Conservation (phyloP, 2,888 invertebrate genomes). For the Agrilus mali region DNA sequence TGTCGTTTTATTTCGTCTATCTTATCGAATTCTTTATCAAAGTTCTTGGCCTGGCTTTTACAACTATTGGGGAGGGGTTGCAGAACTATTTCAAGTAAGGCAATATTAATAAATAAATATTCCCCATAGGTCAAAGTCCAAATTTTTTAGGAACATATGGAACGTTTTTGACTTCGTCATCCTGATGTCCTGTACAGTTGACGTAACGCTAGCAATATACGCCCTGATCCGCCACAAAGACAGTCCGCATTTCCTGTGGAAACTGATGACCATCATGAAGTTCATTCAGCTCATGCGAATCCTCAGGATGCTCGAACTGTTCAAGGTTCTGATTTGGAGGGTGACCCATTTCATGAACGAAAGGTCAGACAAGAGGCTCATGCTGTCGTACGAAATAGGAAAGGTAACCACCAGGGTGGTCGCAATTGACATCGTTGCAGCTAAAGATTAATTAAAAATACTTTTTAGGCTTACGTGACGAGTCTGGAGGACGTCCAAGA, state of each 20-base stretch:
- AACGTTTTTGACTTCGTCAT: slow-evolving; percentile 45
- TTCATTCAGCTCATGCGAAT: slow-evolving; percentile 21
- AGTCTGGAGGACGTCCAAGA: slow-evolving; percentile 47
- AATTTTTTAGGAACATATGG: slow-evolving; percentile 33
- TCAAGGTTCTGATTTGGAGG: slow-evolving; percentile 25
- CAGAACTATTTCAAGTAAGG: slow-evolving; percentile 30
- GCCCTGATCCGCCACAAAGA: too few relatives aligned
- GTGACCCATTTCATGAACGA: too few relatives aligned
- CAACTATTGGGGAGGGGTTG: slow-evolving; percentile 29
- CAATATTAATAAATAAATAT: slow-evolving; percentile 35
- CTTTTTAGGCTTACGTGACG: slow-evolving; percentile 41
- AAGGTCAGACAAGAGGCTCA: slow-evolving; percentile 36
- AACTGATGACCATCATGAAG: too few relatives aligned
- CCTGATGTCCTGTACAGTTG: slow-evolving; percentile 37
- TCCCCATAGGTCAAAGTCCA: too few relatives aligned
- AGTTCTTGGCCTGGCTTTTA: slow-evolving; percentile 31
- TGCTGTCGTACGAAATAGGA: slow-evolving; percentile 50
- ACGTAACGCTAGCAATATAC: slow-evolving; percentile 27
- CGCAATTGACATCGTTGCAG: too few relatives aligned
- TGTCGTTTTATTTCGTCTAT: slow-evolving; percentile 8
- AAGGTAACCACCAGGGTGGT: too few relatives aligned
- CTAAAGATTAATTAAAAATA: not conserved
- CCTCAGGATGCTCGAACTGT: slow-evolving; percentile 28
- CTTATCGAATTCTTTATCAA: slow-evolving; percentile 15
- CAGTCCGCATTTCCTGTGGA: too few relatives aligned